Percentiles rank a stretch among this genome's conserved stretches.
Evolutionary conservation across 2,888 invertebrate species (phyloP).

Genomic region (Troides aeacus): DNA sequence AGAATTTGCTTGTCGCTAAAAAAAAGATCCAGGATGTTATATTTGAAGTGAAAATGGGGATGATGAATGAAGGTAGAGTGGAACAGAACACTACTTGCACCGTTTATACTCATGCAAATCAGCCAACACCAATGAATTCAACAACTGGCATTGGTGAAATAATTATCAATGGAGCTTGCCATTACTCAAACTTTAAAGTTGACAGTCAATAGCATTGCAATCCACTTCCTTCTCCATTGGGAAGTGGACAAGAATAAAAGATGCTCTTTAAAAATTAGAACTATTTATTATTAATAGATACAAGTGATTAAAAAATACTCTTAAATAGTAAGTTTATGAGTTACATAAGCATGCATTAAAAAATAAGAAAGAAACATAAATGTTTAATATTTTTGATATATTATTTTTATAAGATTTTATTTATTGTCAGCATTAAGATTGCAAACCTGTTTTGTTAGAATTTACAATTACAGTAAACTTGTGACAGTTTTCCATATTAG

Average conservation of each 20-base stretch:
- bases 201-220: constrained; percentile 68
- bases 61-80: constrained; percentile 61
- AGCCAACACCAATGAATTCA: constrained; percentile 49
- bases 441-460: background rate
- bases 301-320: background rate
- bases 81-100: constrained; percentile 52
- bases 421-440: background rate
- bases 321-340: background rate
- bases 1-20: constrained; percentile 77
- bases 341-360: background rate
- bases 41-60: constrained; percentile 81
- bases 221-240: constrained; percentile 64
- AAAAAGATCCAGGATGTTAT: constrained; percentile 82
- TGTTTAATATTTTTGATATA: background rate
- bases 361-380: background rate
- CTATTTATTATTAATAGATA: background rate
- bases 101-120: constrained; percentile 50
- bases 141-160: constrained; percentile 67
- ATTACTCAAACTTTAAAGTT: constrained; percentile 71
- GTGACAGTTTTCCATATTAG: background rate
- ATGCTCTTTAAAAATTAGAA: constrained; percentile 40
- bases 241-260: constrained; percentile 62
- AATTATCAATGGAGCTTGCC: constrained; percentile 65
- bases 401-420: background rate
- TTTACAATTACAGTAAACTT: constrained; percentile 1